Base-by-base conservation (phyloP, 2,888 invertebrate genomes). In the Oxystoma pomonae region DNA sequence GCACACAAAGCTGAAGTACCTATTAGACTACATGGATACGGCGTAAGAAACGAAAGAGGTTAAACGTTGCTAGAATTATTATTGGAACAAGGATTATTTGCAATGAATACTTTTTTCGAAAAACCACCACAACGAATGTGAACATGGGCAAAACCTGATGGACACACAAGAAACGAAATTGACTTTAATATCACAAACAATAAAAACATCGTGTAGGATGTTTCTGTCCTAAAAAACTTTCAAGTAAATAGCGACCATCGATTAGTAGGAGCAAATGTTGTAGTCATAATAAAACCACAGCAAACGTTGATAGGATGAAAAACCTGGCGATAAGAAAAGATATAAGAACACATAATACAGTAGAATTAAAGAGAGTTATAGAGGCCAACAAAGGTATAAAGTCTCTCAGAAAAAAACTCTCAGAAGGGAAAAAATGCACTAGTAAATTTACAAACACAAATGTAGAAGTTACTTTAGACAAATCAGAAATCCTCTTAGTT, bases 81-180 rank as follows among this genome's bases (percentile, higher is more conserved):
- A n/a, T n/a, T n/a, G n/a, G n/a, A n/a, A n/a, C n/a, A n/a, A n/a
- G n/a, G n/a, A n/a, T n/a, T n/a, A n/a, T n/a, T n/a, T n/a, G n/a
- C n/a, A n/a, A n/a, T n/a, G n/a, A n/a, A n/a, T n/a, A n/a, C n/a
- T n/a, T n/a, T n/a, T n/a, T n/a, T n/a, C n/a, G n/a, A n/a, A n/a
- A n/a, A n/a, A n/a, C n/a, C n/a, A n/a, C n/a, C n/a, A 35, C 35
- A 35, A n/a, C 2, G 3, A 1, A 58, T n/a, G 35, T 58, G 58
- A 49, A 58, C 49, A 16, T 58, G 58, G 58, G 2, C 49, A 58
- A 58, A 49, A 22, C 58, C 58, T 16, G 19, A 49, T 49, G 58
- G 58, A 12, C 16, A 2, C 16, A 35, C 35, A 16, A 58, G 35
- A 17, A 58, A 58, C 21, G 58, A 58, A 17, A 35, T 35, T n/a